A percentile compares a stretch with the other conserved stretches of the same genome.
phyloP scores from a whole-genome alignment of 92 coral and sea anemone genomes.

The Umimayanthus chanpuru region DNA sequence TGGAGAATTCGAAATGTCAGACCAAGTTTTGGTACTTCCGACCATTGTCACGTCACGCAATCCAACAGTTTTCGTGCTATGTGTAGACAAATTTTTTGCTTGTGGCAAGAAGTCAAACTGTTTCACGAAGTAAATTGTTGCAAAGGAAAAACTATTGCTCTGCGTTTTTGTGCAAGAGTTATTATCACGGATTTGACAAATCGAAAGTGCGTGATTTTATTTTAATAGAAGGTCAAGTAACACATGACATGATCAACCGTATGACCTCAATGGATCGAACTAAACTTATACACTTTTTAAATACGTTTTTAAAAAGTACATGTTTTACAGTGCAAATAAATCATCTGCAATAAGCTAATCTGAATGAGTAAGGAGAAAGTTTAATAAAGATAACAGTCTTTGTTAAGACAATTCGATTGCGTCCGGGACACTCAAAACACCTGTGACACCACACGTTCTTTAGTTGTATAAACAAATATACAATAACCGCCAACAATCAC shows the following conservation, averaged over 20 bases:
- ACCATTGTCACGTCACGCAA: no score
- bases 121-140: conserved; percentile 9
- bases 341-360: no score
- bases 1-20: no score
- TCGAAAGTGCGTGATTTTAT: conserved; percentile 5
- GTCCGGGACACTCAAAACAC: conserved; percentile 40
- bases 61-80: conserved; percentile 46
- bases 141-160: no score
- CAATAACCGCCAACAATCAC: conserved; percentile 15
- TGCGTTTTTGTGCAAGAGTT: conserved; percentile 13
- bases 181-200: conserved; percentile 23
- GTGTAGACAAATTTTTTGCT: not conserved
- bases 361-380: conserved; percentile 37
- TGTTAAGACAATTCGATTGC: conserved; percentile 40
- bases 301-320: conserved; percentile 21
- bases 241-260: conserved; percentile 19
- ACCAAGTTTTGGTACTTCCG: no score
- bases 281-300: conserved; percentile 16
- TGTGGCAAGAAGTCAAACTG: not conserved
- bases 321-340: conserved; percentile 28
- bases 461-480: not conserved
- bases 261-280: conserved; percentile 1
- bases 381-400: conserved; percentile 27
- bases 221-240: not conserved
- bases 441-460: conserved; percentile 38